phyloP scores from a whole-genome alignment of 2,888 invertebrate species.

The Amphipyra tragopoginis region DNA sequence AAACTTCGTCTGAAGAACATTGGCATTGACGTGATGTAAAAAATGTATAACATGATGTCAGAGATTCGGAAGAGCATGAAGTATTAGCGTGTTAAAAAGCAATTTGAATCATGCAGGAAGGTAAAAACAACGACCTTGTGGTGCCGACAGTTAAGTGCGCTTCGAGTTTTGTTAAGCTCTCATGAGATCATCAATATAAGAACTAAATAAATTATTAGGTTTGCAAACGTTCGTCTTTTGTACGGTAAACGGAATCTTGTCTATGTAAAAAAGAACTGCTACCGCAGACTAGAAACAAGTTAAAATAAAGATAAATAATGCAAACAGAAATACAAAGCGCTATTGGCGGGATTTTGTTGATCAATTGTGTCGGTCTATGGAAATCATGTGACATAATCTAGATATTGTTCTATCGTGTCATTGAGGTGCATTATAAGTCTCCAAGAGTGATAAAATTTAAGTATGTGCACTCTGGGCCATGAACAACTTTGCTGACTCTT shows the following conservation, averaged over 20 bases:
- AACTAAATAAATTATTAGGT: constrained; percentile 35
- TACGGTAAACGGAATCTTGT: constrained; percentile 11
- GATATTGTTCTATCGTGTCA: too few species aligned
- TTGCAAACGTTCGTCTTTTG: constrained; percentile 22
- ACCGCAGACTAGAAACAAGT: too few species aligned
- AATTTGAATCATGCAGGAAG: constrained; percentile 67
- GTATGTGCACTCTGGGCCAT: too few species aligned
- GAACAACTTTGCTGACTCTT: too few species aligned
- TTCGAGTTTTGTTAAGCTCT: constrained; percentile 53
- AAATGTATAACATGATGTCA: constrained; percentile 40
- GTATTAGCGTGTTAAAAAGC: constrained; percentile 46
- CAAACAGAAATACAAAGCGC: not conserved
- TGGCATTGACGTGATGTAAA: constrained; percentile 13
- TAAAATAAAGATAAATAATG: not conserved
- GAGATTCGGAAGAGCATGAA: constrained; percentile 33
- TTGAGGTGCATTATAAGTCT: too few species aligned
- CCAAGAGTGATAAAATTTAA: too few species aligned
- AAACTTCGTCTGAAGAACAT: constrained; percentile 22
- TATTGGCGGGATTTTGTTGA: too few species aligned
- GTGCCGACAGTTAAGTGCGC: constrained; percentile 60
- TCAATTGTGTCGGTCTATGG: too few species aligned
- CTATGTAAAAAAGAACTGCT: not conserved
- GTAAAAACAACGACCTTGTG: constrained; percentile 69
- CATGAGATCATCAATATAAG: constrained; percentile 61
- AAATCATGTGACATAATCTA: too few species aligned